Base-by-base conservation (phyloP, 2,113 vertebrate species). In the Archilochus colubris region DNA sequence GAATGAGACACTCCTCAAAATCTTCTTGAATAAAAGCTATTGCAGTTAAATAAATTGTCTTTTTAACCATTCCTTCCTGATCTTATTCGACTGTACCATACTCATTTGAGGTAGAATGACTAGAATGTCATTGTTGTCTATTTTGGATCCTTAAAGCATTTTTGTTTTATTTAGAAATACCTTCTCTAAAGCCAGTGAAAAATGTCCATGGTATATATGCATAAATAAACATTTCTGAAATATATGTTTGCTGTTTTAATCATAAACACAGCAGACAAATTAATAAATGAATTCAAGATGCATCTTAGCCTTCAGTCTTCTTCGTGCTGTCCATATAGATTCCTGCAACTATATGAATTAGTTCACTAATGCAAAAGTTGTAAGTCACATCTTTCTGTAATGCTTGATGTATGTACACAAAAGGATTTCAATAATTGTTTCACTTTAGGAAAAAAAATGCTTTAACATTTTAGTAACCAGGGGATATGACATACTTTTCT, bases 391-490 rank as follows among this genome's bases (percentile, higher is more conserved):
- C 12, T 40, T 91, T 91, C 54, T 44, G 16, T 68, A 75, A 84
- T 19, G 22, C 27, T 68, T 81, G 43, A 77, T 70, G 59, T 16
- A 63, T 58, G 25, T 59, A 72, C 25, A 43, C 38, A 74, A 75
- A 87, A 74, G 16, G 28, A 58, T 58, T 86, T 86, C 31, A 94
- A 38, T 44, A 77, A 50, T 86, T 57, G 36, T 86, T 91, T 90
- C 33, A 68, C 81, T 91, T 63, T 68, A 78, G 53, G 48, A n/a
- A 68, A 78, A 91, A 73, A 94, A 72, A 17, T 9, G 10, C 21
- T 88, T 93, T 75, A 93, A 88, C 88, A 89, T 92, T 96, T 96
- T 89, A 96, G 86, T 82, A 95, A 82, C 73, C 91, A 58, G 86
- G 88, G 88, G 94, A 93, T 90, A 68, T 84, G 88, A 78, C 88